A percentile compares a stretch with the other conserved stretches of the same genome.
phyloP scores from a whole-genome alignment of 92 coral and sea anemone genomes.

The Palythoa caribaeorum region DNA sequence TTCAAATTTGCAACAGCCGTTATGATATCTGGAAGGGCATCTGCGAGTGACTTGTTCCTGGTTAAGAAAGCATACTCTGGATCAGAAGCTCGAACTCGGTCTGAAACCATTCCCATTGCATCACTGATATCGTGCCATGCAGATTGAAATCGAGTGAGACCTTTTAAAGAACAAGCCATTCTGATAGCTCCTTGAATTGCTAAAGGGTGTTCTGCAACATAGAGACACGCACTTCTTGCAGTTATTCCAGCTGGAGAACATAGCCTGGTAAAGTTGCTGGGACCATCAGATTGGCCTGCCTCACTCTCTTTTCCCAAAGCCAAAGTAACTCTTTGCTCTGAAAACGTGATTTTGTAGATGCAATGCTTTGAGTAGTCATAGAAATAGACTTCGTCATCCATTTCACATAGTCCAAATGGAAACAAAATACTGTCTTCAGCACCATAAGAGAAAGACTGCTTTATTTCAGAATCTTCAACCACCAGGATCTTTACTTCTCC shows the following conservation, averaged over 20 bases:
- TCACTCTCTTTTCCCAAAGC: constrained; percentile 34
- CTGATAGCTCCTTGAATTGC: constrained; percentile 38
- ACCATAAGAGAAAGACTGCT: constrained; percentile 28
- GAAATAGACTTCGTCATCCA: constrained; percentile 38
- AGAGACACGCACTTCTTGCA: constrained; percentile 59
- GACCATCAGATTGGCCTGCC: constrained; percentile 41
- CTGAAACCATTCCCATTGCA: constrained; percentile 62
- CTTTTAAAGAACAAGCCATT: constrained; percentile 49
- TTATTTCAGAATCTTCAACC: constrained; percentile 38
- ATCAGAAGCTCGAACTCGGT: constrained; percentile 56
- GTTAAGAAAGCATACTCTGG: constrained; percentile 44
- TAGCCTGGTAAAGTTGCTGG: constrained; percentile 49
- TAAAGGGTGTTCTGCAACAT: constrained; percentile 45
- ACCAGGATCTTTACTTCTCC: constrained; percentile 38
- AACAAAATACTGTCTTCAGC: constrained; percentile 31
- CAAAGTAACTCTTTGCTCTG: constrained; percentile 37
- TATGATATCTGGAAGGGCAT: constrained; percentile 40
- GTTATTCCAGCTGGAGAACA: constrained; percentile 61
- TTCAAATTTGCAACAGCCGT: constrained; percentile 39
- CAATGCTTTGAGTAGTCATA: constrained; percentile 44
- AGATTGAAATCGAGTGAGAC: constrained; percentile 55
- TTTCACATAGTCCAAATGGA: constrained; percentile 45
- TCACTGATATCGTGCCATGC: constrained; percentile 52
- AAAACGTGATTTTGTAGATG: constrained; percentile 44
- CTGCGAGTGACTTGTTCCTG: constrained; percentile 45